phyloP scores from a whole-genome alignment of 2,888 invertebrate genomes.

The Rambutsinella grinnellia region DNA sequence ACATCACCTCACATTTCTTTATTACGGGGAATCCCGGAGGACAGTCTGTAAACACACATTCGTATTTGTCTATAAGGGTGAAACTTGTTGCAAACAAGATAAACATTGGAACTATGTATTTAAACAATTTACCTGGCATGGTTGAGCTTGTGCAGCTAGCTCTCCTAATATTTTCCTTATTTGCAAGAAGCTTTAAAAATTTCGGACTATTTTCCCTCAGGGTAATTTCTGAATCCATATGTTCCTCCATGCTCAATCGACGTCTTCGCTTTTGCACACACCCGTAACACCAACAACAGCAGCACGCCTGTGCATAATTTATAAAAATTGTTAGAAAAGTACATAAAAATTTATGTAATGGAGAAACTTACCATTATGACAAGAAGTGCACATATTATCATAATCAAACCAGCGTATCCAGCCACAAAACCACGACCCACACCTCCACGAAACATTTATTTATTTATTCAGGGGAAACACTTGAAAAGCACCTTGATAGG shows the following conservation, averaged over 20 bases:
- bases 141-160: constrained; percentile 32
- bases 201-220: constrained; percentile 58
- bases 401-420: constrained; percentile 55
- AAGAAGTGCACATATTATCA: constrained; percentile 46
- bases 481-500: neutral
- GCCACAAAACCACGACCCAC: constrained; percentile 59
- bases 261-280: constrained; percentile 41
- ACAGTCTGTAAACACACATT: constrained; percentile 30
- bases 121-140: constrained; percentile 21
- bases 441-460: constrained; percentile 50
- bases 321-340: neutral
- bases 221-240: constrained; percentile 45
- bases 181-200: constrained; percentile 59
- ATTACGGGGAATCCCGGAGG: constrained; percentile 35
- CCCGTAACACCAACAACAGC: constrained; percentile 58
- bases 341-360: constrained; percentile 2
- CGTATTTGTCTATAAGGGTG: neutral
- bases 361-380: constrained; percentile 42
- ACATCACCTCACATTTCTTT: constrained; percentile 53
- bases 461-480: neutral
- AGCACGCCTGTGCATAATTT: constrained; percentile 34
- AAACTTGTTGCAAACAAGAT: no score
- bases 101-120: no score
- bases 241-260: constrained; percentile 48
- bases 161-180: constrained; percentile 56